Evolutionary conservation across 1,140 invertebrate genomes (phyloP).

Genomic region (Temnothorax nylanderi): DNA sequence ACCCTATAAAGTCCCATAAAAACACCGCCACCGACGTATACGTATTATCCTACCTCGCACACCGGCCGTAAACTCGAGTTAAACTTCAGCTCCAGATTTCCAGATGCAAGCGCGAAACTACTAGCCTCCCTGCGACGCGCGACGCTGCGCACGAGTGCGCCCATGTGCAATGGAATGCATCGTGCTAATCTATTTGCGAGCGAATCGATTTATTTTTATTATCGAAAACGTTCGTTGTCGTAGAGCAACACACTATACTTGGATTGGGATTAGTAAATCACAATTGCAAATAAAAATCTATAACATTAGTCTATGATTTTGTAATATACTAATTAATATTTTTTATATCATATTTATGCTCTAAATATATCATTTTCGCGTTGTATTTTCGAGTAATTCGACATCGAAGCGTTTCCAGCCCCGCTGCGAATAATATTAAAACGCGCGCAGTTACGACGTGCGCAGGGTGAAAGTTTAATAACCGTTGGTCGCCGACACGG

Average conservation of each 20-base stretch:
- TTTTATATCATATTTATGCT: background rate
- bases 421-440: conserved; percentile 56
- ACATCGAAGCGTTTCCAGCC: background rate
- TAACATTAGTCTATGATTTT: background rate
- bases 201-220: conserved; percentile 24
- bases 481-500: conserved; percentile 45
- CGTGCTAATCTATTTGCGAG: conserved; percentile 34
- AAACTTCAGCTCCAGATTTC: conserved; percentile 47
- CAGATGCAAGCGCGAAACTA: conserved; percentile 23
- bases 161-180: conserved; percentile 10
- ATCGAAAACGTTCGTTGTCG: background rate
- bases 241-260: too few relatives aligned
- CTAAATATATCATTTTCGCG: background rate
- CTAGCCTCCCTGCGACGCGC: too few relatives aligned
- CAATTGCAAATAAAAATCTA: background rate
- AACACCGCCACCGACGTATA: conserved; percentile 54
- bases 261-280: background rate
- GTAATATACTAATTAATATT: background rate
- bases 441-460: conserved; percentile 29
- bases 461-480: conserved; percentile 58
- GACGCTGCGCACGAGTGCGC: background rate
- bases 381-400: conserved; percentile 20
- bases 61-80: conserved; percentile 46
- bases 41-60: conserved; percentile 42
- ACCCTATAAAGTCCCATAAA: conserved; percentile 71